phyloP scores from a whole-genome alignment of 2,888 invertebrate genomes.

The Drosophila melanosoma region DNA sequence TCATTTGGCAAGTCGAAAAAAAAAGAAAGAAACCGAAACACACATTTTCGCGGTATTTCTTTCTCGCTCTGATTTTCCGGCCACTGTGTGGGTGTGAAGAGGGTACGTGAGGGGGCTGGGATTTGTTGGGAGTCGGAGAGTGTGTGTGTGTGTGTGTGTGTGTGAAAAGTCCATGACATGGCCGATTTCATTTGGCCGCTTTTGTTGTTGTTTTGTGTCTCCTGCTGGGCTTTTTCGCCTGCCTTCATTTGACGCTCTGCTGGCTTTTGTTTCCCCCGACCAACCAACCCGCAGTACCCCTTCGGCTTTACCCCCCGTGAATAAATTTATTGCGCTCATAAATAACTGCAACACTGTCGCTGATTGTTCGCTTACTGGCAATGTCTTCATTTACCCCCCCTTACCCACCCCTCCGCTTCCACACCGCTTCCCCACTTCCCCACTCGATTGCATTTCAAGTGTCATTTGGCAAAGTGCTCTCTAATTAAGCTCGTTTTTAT shows the following conservation, averaged over 20 bases:
- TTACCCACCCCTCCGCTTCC: background rate
- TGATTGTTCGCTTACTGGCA: conserved; percentile 73
- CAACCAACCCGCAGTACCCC: background rate
- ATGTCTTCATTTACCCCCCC: conserved; percentile 41
- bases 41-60: conserved; percentile 12
- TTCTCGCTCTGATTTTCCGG: conserved; percentile 24
- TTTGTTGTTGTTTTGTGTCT: conserved; percentile 35
- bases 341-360: conserved; percentile 79
- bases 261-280: conserved; percentile 18
- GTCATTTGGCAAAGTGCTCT: conserved; percentile 80
- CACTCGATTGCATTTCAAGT: conserved; percentile 75
- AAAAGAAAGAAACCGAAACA: background rate
- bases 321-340: conserved; percentile 81
- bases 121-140: background rate
- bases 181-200: conserved; percentile 40
- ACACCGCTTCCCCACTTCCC: background rate
- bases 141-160: background rate
- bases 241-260: conserved; percentile 74
- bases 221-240: conserved; percentile 70
- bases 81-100: background rate
- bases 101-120: no score
- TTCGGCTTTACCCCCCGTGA: conserved; percentile 52
- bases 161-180: conserved; percentile 62
- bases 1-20: conserved; percentile 39
- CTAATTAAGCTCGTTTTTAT: conserved; percentile 75